These are phyloP conservation scores for Rhaphigaster nebulosa DNA, from an alignment of 2,888 invertebrate genomes.

Conservation along the genomic window DNA sequence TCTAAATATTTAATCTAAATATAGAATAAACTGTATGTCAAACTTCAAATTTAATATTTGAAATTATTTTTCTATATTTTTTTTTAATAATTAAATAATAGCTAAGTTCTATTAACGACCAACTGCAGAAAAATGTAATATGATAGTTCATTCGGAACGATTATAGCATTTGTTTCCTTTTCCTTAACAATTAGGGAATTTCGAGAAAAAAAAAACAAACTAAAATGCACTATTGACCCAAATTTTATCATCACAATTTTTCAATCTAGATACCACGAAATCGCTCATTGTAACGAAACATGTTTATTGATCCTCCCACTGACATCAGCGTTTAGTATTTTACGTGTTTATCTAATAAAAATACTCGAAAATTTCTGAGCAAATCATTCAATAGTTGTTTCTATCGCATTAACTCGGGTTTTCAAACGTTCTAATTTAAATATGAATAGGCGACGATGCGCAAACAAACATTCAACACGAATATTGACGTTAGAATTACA, in stretches of 20 bases:
- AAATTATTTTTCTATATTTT: too few relatives aligned
- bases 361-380: background rate
- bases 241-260: background rate
- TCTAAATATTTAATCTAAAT: background rate
- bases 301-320: background rate
- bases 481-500: constrained; percentile 36
- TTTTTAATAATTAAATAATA: too few relatives aligned
- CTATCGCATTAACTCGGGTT: background rate
- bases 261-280: background rate
- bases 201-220: background rate
- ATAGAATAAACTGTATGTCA: background rate
- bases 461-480: constrained; percentile 11
- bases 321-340: background rate
- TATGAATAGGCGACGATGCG: constrained; percentile 6
- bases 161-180: background rate
- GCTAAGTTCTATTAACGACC: too few relatives aligned
- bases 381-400: background rate
- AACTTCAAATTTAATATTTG: too few relatives aligned
- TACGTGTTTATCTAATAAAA: too few relatives aligned
- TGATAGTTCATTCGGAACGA: too few relatives aligned
- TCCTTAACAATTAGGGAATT: background rate
- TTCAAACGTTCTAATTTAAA: background rate
- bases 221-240: background rate
- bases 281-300: background rate
- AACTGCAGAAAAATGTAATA: too few relatives aligned